Evolutionary conservation across 2,888 invertebrate species (phyloP).

Genomic region (Junonia oenone): DNA sequence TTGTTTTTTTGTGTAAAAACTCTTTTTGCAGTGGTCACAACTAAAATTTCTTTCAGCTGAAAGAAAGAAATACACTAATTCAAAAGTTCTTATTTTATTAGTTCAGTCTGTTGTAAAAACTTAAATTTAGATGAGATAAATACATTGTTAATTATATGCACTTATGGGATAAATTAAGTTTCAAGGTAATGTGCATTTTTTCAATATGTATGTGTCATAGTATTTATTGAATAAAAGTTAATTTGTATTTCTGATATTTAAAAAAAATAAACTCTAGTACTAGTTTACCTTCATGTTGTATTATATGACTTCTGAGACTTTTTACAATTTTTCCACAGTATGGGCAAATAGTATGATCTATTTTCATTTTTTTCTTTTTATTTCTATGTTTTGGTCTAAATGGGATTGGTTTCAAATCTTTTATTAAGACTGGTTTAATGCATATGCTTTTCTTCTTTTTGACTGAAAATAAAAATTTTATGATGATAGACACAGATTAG

Average conservation of each 20-base stretch:
- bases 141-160: too few species aligned
- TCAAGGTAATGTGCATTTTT: too few species aligned
- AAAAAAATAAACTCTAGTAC: neutral
- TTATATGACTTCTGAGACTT: slow-evolving; percentile 41
- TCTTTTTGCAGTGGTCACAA: slow-evolving; percentile 47
- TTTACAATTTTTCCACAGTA: slow-evolving; percentile 49
- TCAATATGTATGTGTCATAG: too few species aligned
- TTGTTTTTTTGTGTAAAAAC: slow-evolving; percentile 30
- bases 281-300: slow-evolving; percentile 43
- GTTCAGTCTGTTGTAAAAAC: neutral
- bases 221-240: too few species aligned
- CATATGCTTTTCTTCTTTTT: slow-evolving; percentile 1
- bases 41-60: slow-evolving; percentile 44
- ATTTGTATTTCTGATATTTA: too few species aligned
- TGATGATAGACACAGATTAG: neutral
- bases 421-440: slow-evolving; percentile 45
- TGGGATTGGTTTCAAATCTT: slow-evolving; percentile 35
- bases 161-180: too few species aligned
- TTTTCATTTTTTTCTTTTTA: too few species aligned
- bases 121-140: too few species aligned
- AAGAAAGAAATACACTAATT: slow-evolving; percentile 19
- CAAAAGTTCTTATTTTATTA: neutral
- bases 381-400: slow-evolving; percentile 10
- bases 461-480: neutral
- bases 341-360: slow-evolving; percentile 54